These are phyloP conservation scores for Fundulus diaphanus DNA, from an alignment of 2,797 vertebrate species.

Conservation along the genomic window DNA sequence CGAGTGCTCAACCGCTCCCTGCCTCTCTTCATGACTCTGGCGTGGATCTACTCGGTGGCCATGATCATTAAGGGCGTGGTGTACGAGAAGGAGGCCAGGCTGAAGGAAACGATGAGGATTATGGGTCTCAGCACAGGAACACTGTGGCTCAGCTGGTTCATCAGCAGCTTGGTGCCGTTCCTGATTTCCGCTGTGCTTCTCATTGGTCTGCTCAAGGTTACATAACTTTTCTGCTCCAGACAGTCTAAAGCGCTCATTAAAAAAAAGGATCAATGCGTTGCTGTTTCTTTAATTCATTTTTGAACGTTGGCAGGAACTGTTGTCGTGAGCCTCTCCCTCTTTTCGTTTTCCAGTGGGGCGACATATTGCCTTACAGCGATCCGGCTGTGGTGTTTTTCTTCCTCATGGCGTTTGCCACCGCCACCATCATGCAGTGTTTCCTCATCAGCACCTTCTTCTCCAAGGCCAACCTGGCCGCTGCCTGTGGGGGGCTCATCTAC, in stretches of 20 bases:
- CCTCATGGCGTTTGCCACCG: conserved; percentile 86
- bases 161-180: conserved; percentile 89
- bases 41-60: conserved; percentile 95
- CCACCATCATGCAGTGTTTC: conserved; percentile 93
- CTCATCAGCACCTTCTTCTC: conserved; percentile 91
- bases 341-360: conserved; percentile 77
- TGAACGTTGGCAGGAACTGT: no score
- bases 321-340: not conserved
- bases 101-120: conserved; percentile 92
- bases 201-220: conserved; percentile 88
- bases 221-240: conserved; percentile 5
- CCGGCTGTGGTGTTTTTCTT: conserved; percentile 87
- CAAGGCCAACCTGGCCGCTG: conserved; percentile 88
- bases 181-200: conserved; percentile 86
- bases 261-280: not conserved
- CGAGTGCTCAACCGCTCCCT: conserved; percentile 88
- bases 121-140: conserved; percentile 88
- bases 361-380: conserved; percentile 91
- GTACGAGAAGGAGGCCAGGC: conserved; percentile 90
- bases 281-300: not conserved
- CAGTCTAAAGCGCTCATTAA: no score
- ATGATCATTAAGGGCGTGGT: conserved; percentile 94
- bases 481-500: conserved; percentile 89
- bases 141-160: conserved; percentile 93
- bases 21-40: conserved; percentile 92